Conservation (phyloP, 2,113 vertebrate genomes). For the Cygnus buccinator region DNA sequence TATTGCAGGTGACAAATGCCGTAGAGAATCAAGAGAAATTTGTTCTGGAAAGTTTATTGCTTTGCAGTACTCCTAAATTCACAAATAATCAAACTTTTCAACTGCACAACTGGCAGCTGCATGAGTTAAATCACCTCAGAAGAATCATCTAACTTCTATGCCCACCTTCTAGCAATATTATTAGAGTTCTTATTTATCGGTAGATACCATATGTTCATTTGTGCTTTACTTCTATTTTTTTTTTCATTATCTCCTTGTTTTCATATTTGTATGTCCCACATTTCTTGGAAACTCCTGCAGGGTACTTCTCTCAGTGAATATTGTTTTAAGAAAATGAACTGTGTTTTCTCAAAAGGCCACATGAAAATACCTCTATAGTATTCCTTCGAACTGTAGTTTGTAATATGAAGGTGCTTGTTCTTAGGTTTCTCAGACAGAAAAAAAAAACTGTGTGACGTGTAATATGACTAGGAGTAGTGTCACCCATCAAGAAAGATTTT, state of each 20-base stretch:
- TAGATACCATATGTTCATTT: not conserved
- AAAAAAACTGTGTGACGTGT: not conserved
- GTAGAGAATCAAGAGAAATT: not conserved
- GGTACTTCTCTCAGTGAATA: not conserved
- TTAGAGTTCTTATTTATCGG: slow-evolving; percentile 10
- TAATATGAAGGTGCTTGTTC: not conserved
- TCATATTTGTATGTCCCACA: not conserved
- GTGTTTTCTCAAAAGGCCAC: not conserved
- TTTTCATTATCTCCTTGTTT: not conserved
- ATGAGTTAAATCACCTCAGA: slow-evolving; percentile 26
- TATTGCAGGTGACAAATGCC: not conserved
- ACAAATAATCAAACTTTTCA: not conserved
- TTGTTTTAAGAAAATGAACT: not conserved
- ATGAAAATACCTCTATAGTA: not conserved
- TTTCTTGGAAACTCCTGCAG: not conserved
- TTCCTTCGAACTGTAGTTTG: not conserved
- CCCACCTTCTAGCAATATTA: slow-evolving; percentile 22
- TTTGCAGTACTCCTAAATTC: slow-evolving; percentile 8
- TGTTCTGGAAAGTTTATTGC: not conserved
- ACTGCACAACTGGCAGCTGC: not conserved
- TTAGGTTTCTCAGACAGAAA: not conserved
- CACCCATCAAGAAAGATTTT: not conserved
- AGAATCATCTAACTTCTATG: not conserved
- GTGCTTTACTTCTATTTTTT: not conserved
- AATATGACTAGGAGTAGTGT: not conserved